phyloP scores from a whole-genome alignment of 2,797 vertebrate genomes.

The Brotula barbata region DNA sequence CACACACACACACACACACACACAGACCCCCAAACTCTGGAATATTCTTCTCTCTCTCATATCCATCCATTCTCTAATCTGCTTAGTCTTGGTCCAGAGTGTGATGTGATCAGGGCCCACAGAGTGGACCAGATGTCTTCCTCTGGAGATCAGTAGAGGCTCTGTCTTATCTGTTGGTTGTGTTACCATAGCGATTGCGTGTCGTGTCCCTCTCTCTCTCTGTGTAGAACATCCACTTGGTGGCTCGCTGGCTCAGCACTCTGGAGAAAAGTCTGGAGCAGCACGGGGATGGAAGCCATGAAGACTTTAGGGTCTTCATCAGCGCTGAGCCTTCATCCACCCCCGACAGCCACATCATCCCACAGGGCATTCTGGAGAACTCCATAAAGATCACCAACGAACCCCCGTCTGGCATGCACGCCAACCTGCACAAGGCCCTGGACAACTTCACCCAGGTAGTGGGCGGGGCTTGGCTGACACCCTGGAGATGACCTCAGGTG shows the following conservation, averaged over 20 bases:
- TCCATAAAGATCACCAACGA: slow-evolving; percentile 96
- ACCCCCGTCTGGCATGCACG: slow-evolving; percentile 88
- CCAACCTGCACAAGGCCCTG: slow-evolving; percentile 94
- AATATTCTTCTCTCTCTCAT: no score
- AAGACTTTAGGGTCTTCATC: slow-evolving; percentile 86
- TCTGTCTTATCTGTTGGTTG: no score
- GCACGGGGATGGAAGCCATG: slow-evolving; percentile 80
- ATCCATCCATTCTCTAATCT: no score
- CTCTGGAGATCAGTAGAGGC: no score
- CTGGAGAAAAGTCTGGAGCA: slow-evolving; percentile 92
- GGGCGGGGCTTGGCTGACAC: no score
- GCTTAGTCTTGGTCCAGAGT: no score
- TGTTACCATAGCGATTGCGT: no score
- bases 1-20: no score
- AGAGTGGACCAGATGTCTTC: no score
- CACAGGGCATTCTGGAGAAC: slow-evolving; percentile 93
- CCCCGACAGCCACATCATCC: slow-evolving; percentile 86
- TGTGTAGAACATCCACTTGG: slow-evolving; percentile 91
- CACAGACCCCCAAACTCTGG: no score
- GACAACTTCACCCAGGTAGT: slow-evolving; percentile 97
- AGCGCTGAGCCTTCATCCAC: slow-evolving; percentile 90
- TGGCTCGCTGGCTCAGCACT: slow-evolving; percentile 88
- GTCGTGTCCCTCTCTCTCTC: not conserved
- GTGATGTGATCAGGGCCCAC: no score
- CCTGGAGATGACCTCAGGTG: no score